Conservation (phyloP, 2,797 vertebrate genomes). For the Hypotaenidia okinawae region DNA sequence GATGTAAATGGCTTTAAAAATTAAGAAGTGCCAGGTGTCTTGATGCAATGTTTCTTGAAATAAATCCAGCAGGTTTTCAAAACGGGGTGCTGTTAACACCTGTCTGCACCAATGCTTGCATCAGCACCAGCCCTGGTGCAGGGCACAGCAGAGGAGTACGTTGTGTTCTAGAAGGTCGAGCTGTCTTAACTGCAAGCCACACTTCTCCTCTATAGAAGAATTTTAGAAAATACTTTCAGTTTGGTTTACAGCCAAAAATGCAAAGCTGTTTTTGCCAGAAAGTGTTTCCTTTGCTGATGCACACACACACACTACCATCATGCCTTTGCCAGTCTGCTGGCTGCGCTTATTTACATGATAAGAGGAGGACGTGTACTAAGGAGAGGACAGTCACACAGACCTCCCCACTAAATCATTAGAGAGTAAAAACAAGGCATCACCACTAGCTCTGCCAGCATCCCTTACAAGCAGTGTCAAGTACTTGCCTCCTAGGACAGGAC, state of each 20-base stretch:
- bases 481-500: background rate
- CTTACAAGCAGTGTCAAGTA: background rate
- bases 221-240: background rate
- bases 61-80: conserved; percentile 63
- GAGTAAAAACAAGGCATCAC: background rate
- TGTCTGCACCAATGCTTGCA: conserved; percentile 33
- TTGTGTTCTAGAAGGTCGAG: conserved; percentile 40
- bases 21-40: conserved; percentile 7
- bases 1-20: conserved; percentile 29
- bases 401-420: background rate
- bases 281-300: background rate
- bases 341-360: conserved; percentile 44
- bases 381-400: background rate
- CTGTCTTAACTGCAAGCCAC: background rate
- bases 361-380: background rate
- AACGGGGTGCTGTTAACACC: conserved; percentile 59
- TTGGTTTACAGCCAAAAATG: conserved; percentile 7
- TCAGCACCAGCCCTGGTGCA: conserved; percentile 32
- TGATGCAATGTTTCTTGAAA: conserved; percentile 65
- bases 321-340: background rate
- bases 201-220: background rate
- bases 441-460: background rate
- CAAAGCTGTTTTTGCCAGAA: conserved; percentile 36
- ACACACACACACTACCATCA: background rate
- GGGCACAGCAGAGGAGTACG: background rate